Evolutionary conservation across 2,888 invertebrate genomes (phyloP), one percentile per base, ranked within the genome.

Genomic region (Mycogona germanica): DNA sequence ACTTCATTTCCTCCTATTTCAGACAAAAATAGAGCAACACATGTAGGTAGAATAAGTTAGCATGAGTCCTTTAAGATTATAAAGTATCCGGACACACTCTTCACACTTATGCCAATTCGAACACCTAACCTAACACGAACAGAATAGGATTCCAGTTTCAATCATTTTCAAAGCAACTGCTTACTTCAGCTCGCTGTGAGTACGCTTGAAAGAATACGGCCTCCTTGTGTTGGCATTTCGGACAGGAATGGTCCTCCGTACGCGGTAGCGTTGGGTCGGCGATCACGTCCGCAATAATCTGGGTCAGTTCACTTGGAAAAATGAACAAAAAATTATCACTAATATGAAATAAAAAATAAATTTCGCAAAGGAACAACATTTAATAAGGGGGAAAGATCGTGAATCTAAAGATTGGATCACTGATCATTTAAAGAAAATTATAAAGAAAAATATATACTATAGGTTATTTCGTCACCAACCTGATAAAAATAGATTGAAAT

Each of bases 191-290:
- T 63, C 93, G 79, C 59, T 92, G 76, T 0, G 95, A 93, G 70
- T 96, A 95, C 0, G 97, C 96, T 76, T 93, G 92, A 73, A 99
- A 99, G 73, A 99, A 99, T 5, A 99, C 98, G 0, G 97, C 93
- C 69, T 97, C 95, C 57, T 87, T 78, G 69, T 95, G 87, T 59
- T 81, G 80, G 71, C 98, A 99, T 68, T 89, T 88, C 0, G 97
- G 96, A 69, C 98, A 98, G 55, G 89, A 88, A 72, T 99, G 98
- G 65, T 98, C 96, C 69, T 96, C 95, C 0, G 98, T 97, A 60
- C 96, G 79, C 0, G 98, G 98, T 57, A 98, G 72, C 1, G 98
- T 98, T 3, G 98, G 98, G 68, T 99, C 98, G 44, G 95, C 91
- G 59, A 96, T 89, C 0, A 98, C 97, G 70, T 98, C 98, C 0